Evolutionary conservation across 2,888 invertebrate genomes (phyloP), one percentile per base, ranked within the genome.

Genomic region (Polymixis flavicincta): DNA sequence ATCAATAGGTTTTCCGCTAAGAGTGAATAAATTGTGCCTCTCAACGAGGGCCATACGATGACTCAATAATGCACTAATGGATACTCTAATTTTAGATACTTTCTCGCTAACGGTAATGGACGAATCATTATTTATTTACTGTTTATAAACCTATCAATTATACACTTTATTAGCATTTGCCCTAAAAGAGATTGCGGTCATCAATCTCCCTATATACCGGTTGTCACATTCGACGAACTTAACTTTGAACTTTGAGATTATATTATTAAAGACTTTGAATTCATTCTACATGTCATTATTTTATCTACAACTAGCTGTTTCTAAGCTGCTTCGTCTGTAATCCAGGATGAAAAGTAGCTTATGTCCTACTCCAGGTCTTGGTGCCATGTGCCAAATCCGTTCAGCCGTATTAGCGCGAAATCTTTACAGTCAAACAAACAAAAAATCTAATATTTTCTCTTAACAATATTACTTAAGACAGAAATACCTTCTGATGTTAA

Each of bases 21-120:
- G 42, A 69, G 75, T 76, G 52, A 78, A 80, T 55, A 80, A 54
- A 85, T 76, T 79, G 32, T 50, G 54, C 19, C 32, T 69, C 14
- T 57, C 63, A 52, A 55, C 19, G 48, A 70, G 32, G 9, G 32
- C 6, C 8, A 69, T 52, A 48, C 50, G 45, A 78, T 74, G 68
- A 66, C 57, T 76, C 66, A 76, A 76, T 81, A 64, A 80, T 75
- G 25, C 50, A 60, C 13, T 64, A 48, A 71, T 54, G 17, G 17
- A 3, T 25, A 17, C 22, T 65, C 59, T 67, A 76, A 67, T 63
- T 76, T 63, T 67, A 67, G 67, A 76, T 59, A 70, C 37, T 59
- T 71, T 81, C 28, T 42, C 57, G 45, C 14, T 1, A 80, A 67
- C 55, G 50, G 25, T 65, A 59, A 66, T 48, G 37, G 32, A 61